These are phyloP conservation scores for Lycaena phlaeas DNA, from an alignment of 2,888 invertebrate species.

Conservation along the genomic window DNA sequence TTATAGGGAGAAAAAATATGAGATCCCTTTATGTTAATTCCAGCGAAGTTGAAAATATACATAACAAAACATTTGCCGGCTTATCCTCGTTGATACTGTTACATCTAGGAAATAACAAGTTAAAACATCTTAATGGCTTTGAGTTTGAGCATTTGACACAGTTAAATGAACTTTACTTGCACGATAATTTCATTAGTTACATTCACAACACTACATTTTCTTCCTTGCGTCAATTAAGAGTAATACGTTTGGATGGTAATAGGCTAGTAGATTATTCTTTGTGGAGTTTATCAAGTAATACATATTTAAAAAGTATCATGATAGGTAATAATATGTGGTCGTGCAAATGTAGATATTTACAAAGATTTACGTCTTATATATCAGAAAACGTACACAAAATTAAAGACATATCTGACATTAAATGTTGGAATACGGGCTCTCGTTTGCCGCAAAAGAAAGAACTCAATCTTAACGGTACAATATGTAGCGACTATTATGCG, in stretches of 20 bases:
- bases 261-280: constrained; percentile 84
- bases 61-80: constrained; percentile 91
- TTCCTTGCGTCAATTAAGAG: constrained; percentile 81
- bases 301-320: constrained; percentile 78
- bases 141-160: constrained; percentile 88
- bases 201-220: constrained; percentile 86
- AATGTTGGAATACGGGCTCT: constrained; percentile 82
- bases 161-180: constrained; percentile 87
- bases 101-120: constrained; percentile 89
- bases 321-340: constrained; percentile 92
- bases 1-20: constrained; percentile 93
- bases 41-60: constrained; percentile 86
- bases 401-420: constrained; percentile 81
- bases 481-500: constrained; percentile 88
- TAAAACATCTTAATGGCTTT: constrained; percentile 83
- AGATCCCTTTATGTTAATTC: constrained; percentile 88
- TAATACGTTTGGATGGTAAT: constrained; percentile 88
- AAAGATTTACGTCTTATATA: constrained; percentile 85
- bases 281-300: constrained; percentile 79
- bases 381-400: constrained; percentile 84
- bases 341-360: constrained; percentile 90
- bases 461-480: constrained; percentile 86
- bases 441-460: constrained; percentile 81
- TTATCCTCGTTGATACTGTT: constrained; percentile 84
- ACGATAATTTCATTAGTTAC: constrained; percentile 84